Percentiles rank a stretch among this genome's conserved stretches.
Conservation (phyloP, 2,888 invertebrate species). For the Bellardia bayeri region DNA sequence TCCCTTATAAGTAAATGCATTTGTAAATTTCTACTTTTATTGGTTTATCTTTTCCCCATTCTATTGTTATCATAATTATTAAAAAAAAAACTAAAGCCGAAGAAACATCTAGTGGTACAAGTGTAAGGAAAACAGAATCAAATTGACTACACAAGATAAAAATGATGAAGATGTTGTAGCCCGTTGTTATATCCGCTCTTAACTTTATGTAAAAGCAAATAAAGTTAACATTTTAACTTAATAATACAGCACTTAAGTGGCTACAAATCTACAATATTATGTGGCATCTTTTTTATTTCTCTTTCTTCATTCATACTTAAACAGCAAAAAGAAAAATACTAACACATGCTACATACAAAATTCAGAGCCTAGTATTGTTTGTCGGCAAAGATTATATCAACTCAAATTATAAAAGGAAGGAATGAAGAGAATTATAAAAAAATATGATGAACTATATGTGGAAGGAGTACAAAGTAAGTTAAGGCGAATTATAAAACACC, state of each 20-base stretch:
- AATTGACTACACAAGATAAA: neutral
- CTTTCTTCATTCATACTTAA: neutral
- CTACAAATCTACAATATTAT: conserved; percentile 54
- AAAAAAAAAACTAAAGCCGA: neutral
- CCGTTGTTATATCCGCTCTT: conserved; percentile 49
- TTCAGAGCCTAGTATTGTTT: neutral
- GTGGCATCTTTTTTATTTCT: conserved; percentile 15
- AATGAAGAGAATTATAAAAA: neutral
- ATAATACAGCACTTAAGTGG: conserved; percentile 64
- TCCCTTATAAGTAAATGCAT: neutral
- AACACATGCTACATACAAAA: neutral
- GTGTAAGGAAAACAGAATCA: neutral
- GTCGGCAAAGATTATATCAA: conserved; percentile 18
- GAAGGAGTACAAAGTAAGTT: too few relatives aligned
- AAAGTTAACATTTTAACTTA: conserved; percentile 62
- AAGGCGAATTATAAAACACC: neutral
- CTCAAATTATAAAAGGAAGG: conserved; percentile 14
- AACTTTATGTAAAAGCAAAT: conserved; percentile 60
- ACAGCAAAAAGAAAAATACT: neutral
- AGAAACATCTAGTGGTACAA: neutral
- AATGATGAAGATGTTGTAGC: conserved; percentile 1
- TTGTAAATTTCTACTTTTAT: neutral
- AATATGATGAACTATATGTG: neutral
- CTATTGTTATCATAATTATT: conserved; percentile 36
- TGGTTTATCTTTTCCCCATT: neutral